Conservation (phyloP, 2,113 vertebrate genomes). For the Pogonocichla stellata region DNA sequence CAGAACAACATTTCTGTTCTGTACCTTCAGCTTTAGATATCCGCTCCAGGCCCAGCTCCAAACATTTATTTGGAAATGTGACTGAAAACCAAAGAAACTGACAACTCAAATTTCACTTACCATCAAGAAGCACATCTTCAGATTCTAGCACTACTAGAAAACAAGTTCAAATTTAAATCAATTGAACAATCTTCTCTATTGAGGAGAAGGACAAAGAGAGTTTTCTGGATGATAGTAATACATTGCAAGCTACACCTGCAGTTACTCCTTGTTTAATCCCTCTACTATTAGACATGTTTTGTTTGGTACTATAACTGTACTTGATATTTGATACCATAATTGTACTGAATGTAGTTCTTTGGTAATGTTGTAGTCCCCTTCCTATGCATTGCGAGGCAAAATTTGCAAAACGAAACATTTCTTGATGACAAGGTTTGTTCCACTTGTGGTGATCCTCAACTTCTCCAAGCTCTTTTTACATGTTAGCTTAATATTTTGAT, state of each 20-base stretch:
- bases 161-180: background rate
- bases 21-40: background rate
- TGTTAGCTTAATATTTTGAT: background rate
- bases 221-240: background rate
- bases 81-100: background rate
- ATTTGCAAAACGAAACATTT: background rate
- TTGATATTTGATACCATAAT: background rate
- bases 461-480: background rate
- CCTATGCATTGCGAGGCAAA: background rate
- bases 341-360: background rate
- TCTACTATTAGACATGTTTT: background rate
- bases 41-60: background rate
- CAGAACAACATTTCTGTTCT: background rate
- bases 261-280: background rate
- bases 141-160: background rate
- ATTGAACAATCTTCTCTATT: background rate
- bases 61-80: background rate
- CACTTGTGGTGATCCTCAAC: background rate
- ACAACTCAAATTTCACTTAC: background rate
- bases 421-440: background rate
- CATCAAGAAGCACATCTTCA: background rate
- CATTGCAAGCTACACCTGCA: background rate
- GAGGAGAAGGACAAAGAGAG: background rate
- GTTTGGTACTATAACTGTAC: background rate
- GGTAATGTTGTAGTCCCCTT: background rate